A percentile compares a stretch with the other conserved stretches of the same genome.
phyloP scores from a whole-genome alignment of 2,888 invertebrate species.

The Leucophora obtusa region DNA sequence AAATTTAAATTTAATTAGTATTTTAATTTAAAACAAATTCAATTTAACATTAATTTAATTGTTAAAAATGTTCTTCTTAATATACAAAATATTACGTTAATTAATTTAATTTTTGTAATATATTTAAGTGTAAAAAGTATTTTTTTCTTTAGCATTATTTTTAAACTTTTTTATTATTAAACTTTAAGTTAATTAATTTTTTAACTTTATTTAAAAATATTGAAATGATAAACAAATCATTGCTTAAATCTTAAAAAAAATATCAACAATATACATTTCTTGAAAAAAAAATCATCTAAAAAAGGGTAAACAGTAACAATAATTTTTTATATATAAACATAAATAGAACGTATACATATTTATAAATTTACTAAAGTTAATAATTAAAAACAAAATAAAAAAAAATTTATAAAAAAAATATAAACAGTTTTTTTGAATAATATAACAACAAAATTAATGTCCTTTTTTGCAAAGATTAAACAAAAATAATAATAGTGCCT shows the following conservation, averaged over 20 bases:
- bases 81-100: conserved; percentile 1
- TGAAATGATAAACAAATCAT: conserved; percentile 18
- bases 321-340: conserved; percentile 51
- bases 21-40: conserved; percentile 31
- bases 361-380: conserved; percentile 44
- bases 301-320: conserved; percentile 64
- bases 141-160: conserved; percentile 8
- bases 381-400: conserved; percentile 63
- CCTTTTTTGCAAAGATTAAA: conserved; percentile 39
- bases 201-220: conserved; percentile 9
- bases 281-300: conserved; percentile 60
- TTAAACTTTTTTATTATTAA: conserved; percentile 4
- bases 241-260: conserved; percentile 38
- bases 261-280: conserved; percentile 39
- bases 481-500: conserved; percentile 50
- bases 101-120: conserved; percentile 13
- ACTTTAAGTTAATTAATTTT: background rate
- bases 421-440: conserved; percentile 39
- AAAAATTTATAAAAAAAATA: conserved; percentile 22
- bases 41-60: conserved; percentile 28
- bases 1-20: conserved; percentile 3
- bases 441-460: conserved; percentile 30
- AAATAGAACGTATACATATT: conserved; percentile 56
- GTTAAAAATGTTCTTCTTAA: conserved; percentile 4
- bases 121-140: conserved; percentile 55